These are phyloP conservation scores for Prosopocoilus inquinatus DNA, from an alignment of 2,888 invertebrate genomes.

Conservation along the genomic window DNA sequence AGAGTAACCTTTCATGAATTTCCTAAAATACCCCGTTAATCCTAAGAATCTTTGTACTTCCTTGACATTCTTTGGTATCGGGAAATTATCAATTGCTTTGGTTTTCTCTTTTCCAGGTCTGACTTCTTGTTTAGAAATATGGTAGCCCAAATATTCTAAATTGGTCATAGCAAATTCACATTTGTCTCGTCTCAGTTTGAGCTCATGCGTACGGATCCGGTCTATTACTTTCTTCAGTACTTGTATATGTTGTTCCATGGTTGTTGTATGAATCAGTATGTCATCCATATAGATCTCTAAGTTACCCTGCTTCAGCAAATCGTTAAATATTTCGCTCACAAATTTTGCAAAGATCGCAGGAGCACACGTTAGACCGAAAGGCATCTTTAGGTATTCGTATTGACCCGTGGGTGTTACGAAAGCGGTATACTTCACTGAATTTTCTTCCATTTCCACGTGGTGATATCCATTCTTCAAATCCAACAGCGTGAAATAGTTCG, in stretches of 20 bases:
- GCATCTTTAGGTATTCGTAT: slow-evolving; percentile 31
- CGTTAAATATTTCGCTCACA: slow-evolving; percentile 18
- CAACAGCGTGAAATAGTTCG: slow-evolving; percentile 9
- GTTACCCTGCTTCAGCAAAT: slow-evolving; percentile 11
- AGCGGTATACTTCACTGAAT: slow-evolving; percentile 15
- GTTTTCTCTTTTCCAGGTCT: slow-evolving; percentile 4
- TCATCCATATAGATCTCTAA: slow-evolving; percentile 25
- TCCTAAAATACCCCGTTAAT: slow-evolving; percentile 3
- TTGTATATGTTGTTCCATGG: slow-evolving; percentile 19
- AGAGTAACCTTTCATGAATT: slow-evolving; percentile 1
- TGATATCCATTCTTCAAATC: slow-evolving; percentile 16
- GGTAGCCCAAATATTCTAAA: slow-evolving; percentile 6
- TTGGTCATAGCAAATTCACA: neutral
- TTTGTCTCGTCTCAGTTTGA: slow-evolving; percentile 7
- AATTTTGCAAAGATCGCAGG: slow-evolving; percentile 27
- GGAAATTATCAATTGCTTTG: slow-evolving; percentile 2
- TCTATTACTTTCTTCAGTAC: slow-evolving; percentile 12
- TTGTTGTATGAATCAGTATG: slow-evolving; percentile 18
- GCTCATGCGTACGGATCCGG: neutral
- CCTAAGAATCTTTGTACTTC: slow-evolving; percentile 4
- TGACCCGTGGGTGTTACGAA: slow-evolving; percentile 23
- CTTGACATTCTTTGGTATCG: neutral
- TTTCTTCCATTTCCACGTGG: slow-evolving; percentile 8
- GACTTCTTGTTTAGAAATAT: neutral
- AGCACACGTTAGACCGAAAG: slow-evolving; percentile 32